Conservation (phyloP, 2,797 vertebrate genomes). For the Gadopsis marmoratus region DNA sequence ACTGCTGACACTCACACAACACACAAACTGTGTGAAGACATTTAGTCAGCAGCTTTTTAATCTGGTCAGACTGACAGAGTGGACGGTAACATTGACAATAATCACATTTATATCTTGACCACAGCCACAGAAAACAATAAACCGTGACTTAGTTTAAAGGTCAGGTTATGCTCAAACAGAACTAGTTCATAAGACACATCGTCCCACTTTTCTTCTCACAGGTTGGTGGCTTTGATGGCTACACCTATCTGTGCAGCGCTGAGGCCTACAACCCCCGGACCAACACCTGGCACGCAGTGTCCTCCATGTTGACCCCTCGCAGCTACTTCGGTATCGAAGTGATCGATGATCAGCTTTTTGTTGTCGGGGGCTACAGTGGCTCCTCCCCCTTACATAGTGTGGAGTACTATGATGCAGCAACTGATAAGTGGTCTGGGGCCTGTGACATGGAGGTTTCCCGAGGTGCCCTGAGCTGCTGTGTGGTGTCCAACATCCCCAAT, state of each 20-base stretch:
- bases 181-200: no score
- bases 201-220: conserved; percentile 48
- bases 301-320: conserved; percentile 86
- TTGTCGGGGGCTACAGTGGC: conserved; percentile 66
- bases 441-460: conserved; percentile 83
- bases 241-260: conserved; percentile 74
- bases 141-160: no score
- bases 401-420: conserved; percentile 82
- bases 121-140: no score
- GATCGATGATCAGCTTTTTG: conserved; percentile 71
- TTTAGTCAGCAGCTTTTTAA: background rate
- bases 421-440: conserved; percentile 79
- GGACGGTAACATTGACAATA: no score
- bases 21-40: background rate
- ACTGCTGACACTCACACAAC: background rate
- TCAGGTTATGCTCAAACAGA: no score
- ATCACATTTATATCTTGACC: no score
- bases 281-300: conserved; percentile 80
- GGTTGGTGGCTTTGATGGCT: conserved; percentile 90
- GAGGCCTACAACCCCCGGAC: conserved; percentile 85
- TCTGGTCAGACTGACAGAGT: no score
- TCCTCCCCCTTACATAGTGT: conserved; percentile 36
- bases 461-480: conserved; percentile 87
- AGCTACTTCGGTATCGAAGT: conserved; percentile 92
- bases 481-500: conserved; percentile 44